Percentiles rank a stretch among this genome's conserved stretches.
Conservation (phyloP, 2,888 invertebrate species). For the Agrilus mali region DNA sequence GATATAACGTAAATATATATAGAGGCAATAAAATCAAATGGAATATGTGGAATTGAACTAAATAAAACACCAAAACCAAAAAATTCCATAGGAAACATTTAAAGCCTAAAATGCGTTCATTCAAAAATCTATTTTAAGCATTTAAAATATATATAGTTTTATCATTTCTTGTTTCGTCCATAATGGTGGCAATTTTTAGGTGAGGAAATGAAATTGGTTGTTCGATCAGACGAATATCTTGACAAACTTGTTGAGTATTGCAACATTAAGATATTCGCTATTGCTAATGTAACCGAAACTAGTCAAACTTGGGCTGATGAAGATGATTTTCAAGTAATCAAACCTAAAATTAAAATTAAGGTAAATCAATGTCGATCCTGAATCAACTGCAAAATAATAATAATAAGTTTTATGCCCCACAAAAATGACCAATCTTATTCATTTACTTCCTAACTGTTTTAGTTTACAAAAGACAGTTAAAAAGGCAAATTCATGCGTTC, state of each 20-base stretch:
- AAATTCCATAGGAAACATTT: too few relatives aligned
- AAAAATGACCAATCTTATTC: too few relatives aligned
- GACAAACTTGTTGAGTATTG: constrained; percentile 70
- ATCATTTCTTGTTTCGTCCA: neutral
- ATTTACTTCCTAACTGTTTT: too few relatives aligned
- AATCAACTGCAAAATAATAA: neutral
- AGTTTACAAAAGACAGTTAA: too few relatives aligned
- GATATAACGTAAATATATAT: neutral
- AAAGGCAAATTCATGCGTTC: too few relatives aligned
- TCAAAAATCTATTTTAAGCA: too few relatives aligned
- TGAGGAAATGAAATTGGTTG: constrained; percentile 41
- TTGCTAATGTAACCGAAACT: constrained; percentile 69
- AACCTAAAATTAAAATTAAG: constrained; percentile 56
- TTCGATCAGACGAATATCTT: constrained; percentile 57
- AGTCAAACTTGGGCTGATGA: constrained; percentile 73
- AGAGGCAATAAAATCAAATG: too few relatives aligned
- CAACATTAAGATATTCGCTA: constrained; percentile 65
- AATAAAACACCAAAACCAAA: too few relatives aligned
- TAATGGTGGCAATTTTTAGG: constrained; percentile 27
- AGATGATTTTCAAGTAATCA: constrained; percentile 67
- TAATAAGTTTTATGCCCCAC: too few relatives aligned
- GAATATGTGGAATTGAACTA: too few relatives aligned
- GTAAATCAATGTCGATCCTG: constrained; percentile 31
- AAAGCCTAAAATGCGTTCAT: too few relatives aligned
- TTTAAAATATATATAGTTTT: too few relatives aligned